These are phyloP conservation scores for Stenodera caucasica DNA, from an alignment of 2,888 invertebrate genomes.

Conservation along the genomic window DNA sequence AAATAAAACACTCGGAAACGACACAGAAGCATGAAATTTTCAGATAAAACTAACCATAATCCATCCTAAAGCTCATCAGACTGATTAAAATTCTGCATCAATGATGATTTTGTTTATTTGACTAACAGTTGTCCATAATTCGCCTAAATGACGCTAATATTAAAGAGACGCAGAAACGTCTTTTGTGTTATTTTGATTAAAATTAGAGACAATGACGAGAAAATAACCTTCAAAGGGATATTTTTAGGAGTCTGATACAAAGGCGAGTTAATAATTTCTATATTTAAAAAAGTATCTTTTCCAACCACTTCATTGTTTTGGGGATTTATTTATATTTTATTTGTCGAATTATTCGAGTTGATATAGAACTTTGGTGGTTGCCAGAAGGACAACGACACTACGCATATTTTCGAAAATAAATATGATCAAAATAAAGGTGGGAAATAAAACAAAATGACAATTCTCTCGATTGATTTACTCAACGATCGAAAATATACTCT, in stretches of 20 bases:
- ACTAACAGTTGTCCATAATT: neutral
- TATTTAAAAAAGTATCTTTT: neutral
- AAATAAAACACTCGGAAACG: too few relatives aligned
- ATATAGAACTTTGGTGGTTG: neutral
- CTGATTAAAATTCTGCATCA: too few relatives aligned
- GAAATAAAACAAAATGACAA: neutral
- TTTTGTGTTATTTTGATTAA: too few relatives aligned
- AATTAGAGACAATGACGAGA: too few relatives aligned
- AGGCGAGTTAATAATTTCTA: neutral
- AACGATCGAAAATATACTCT: too few relatives aligned
- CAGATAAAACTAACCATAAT: too few relatives aligned
- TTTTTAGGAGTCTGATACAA: too few relatives aligned
- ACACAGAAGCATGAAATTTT: too few relatives aligned
- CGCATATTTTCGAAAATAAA: slow-evolving; percentile 1
- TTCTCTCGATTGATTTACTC: neutral
- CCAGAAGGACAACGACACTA: slow-evolving; percentile 5
- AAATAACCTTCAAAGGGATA: too few relatives aligned
- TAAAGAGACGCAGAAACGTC: neutral
- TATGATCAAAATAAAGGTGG: slow-evolving; percentile 1
- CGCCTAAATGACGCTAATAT: neutral
- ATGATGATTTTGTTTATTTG: too few relatives aligned
- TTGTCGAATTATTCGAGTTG: neutral
- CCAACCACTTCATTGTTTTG: neutral
- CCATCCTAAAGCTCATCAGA: too few relatives aligned
- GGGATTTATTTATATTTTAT: neutral